These are phyloP conservation scores for Gymnocypris eckloni DNA, from an alignment of 2,797 vertebrate genomes.

Conservation along the genomic window DNA sequence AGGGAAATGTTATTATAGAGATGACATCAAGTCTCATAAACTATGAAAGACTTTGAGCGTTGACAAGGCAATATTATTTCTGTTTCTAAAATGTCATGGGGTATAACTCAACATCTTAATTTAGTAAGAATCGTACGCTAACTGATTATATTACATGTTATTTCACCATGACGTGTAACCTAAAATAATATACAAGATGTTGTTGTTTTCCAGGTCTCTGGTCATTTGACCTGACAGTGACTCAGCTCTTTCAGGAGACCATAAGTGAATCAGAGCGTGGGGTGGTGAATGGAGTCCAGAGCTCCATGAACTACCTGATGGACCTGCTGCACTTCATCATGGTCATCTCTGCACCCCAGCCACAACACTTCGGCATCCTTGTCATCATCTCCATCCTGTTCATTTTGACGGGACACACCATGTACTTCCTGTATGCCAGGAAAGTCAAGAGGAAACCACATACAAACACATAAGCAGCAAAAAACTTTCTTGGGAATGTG, in stretches of 20 bases:
- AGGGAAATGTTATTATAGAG: background rate
- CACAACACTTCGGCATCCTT: conserved; percentile 78
- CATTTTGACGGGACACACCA: conserved; percentile 77
- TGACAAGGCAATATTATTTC: background rate
- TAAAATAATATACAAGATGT: background rate
- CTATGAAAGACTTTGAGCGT: background rate
- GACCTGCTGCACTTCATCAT: conserved; percentile 82
- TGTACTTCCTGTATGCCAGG: conserved; percentile 81
- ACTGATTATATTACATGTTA: background rate
- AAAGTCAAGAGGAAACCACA: conserved; percentile 78
- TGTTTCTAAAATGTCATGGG: background rate
- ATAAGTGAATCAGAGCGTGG: conserved; percentile 82
- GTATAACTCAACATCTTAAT: background rate
- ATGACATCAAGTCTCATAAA: background rate
- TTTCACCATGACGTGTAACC: background rate
- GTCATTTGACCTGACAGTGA: conserved; percentile 82
- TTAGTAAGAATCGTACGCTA: background rate
- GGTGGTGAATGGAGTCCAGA: conserved; percentile 81
- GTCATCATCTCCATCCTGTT: conserved; percentile 80
- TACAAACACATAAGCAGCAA: conserved; percentile 70
- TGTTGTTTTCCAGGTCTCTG: conserved; percentile 73
- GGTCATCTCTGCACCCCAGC: conserved; percentile 78
- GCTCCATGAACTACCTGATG: conserved; percentile 86
- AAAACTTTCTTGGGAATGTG: conserved; percentile 15
- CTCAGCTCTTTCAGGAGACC: conserved; percentile 81